Evolutionary conservation across 64 coral and sea anemone genomes (phyloP).

Genomic region (Montipora sp.): DNA sequence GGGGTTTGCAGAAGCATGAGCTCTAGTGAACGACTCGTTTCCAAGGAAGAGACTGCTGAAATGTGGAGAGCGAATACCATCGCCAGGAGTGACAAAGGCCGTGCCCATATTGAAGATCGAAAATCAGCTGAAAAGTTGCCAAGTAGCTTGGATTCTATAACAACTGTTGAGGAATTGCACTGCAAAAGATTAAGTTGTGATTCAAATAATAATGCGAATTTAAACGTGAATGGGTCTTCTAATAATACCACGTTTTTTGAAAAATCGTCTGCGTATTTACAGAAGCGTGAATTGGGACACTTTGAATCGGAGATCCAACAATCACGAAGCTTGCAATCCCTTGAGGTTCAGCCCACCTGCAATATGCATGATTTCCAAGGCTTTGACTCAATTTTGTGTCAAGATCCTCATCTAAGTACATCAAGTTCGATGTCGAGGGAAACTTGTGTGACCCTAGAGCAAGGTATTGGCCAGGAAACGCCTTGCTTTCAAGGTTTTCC

Average conservation of each 20-base stretch:
- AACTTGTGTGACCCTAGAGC: not conserved
- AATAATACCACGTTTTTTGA: not conserved
- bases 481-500: not conserved
- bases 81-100: not conserved
- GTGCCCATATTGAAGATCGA: not conserved
- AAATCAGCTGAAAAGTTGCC: not conserved
- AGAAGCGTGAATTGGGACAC: not conserved
- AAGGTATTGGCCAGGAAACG: not conserved
- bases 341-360: not conserved
- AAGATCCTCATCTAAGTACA: not conserved
- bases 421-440: not conserved
- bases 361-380: not conserved
- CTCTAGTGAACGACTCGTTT: not conserved
- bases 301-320: not conserved
- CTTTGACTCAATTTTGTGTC: not conserved
- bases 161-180: not conserved
- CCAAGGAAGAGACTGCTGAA: not conserved
- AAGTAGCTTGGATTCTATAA: not conserved
- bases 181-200: not conserved
- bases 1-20: not conserved
- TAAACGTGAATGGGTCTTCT: not conserved
- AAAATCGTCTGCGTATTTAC: not conserved
- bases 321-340: not conserved
- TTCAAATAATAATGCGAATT: not conserved
- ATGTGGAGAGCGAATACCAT: not conserved